Evolutionary conservation across 2,113 vertebrate genomes (phyloP), one percentile per base, ranked within the genome.

Genomic region (Hoplias malabaricus): DNA sequence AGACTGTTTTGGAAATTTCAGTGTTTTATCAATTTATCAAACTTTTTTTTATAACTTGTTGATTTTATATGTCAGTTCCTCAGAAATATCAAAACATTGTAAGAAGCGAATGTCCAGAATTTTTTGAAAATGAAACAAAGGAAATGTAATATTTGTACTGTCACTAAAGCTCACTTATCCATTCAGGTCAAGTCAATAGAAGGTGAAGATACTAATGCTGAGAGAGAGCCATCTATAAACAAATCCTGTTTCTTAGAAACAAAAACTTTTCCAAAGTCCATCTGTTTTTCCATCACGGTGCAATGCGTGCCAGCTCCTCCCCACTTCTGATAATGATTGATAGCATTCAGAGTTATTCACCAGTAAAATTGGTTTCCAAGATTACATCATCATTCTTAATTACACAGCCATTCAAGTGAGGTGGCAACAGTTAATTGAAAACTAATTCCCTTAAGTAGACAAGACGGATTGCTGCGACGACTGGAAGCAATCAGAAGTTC

Each of bases 351-450:
- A 74, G 68, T 80, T 84, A 81, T 74, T 86, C 53, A 46, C 67
- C 48, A 73, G 73, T 69, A 83, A 84, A 81, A 83, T 74, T 83
- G 79, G 54, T 62, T 84, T 77, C 34, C 69, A 78, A 74, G 77
- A 83, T 77, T 79, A 84, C 75, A 83, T 84, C 74, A 84, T 82
- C 78, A 77, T 57, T 86, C 85, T 86, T 84, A 81, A 86, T 84
- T 81, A 80, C 75, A 77, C 36, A 34, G 73, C 65, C 71, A 61
- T 79, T 84, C 81, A 80, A 80, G 78, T 75, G 76, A 83, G 77
- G 73, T 81, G 79, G 69, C 65, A 81, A 75, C 59, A 77, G 68
- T 84, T 77, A 84, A 77, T 80, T 81, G 78, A 84, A 84, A 82
- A 83, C 80, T 79, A 86, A 78, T 80, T 80, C 57, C 56, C 53